phyloP scores from a whole-genome alignment of 2,113 vertebrate species.

The Pimephales promelas region DNA sequence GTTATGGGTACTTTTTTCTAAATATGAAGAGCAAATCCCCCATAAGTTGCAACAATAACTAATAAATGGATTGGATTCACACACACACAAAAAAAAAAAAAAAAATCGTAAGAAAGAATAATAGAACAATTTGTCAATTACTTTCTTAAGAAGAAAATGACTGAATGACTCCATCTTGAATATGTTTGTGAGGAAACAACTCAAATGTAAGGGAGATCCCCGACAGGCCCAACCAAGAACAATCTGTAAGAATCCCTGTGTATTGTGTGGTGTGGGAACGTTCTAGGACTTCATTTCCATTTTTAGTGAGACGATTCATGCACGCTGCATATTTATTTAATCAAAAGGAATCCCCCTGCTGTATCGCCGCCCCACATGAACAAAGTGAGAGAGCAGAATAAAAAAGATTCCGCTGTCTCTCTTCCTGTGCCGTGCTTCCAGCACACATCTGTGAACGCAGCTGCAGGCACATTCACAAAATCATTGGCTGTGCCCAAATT shows the following conservation, averaged over 20 bases:
- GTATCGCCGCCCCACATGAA: not conserved
- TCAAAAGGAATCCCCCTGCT: slow-evolving; percentile 27
- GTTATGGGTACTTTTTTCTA: too few relatives aligned
- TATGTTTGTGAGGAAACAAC: not conserved
- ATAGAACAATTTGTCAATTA: not conserved
- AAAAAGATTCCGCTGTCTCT: not conserved
- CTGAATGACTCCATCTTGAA: not conserved
- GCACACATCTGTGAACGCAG: slow-evolving; percentile 30
- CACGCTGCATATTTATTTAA: slow-evolving; percentile 25
- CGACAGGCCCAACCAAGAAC: not conserved
- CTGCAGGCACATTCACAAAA: slow-evolving; percentile 15
- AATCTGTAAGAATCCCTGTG: not conserved
- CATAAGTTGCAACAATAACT: too few relatives aligned
- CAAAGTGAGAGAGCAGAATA: not conserved
- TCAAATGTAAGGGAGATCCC: not conserved
- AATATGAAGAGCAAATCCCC: too few relatives aligned
- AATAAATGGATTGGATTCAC: not conserved
- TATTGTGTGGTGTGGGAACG: slow-evolving; percentile 12
- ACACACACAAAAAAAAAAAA: too few relatives aligned
- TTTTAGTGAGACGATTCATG: not conserved
- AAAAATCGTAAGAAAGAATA: too few relatives aligned
- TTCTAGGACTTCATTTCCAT: slow-evolving; percentile 21
- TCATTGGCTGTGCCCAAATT: not conserved
- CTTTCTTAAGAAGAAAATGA: not conserved
- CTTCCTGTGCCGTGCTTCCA: not conserved